Evolutionary conservation across 2,888 invertebrate genomes (phyloP), one percentile per base, ranked within the genome.

Genomic region (Iphiclides podalirius): DNA sequence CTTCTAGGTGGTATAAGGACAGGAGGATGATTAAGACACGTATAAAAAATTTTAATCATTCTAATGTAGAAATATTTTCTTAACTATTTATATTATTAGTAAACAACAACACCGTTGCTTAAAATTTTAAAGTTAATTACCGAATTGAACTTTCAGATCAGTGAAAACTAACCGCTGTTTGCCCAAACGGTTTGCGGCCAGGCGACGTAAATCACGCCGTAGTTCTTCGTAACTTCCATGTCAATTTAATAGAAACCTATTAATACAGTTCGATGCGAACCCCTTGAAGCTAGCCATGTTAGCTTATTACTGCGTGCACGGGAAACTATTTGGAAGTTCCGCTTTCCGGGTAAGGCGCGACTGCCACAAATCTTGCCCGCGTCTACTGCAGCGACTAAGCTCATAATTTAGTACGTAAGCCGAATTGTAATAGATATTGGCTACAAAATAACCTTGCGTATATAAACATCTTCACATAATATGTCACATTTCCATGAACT

Each of bases 311-410:
- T 44, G 50, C 38, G 44, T 52, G 52, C 53, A 58, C 53, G 55
- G 53, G 53, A 50, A 61, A 64, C 61, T 62, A 64, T 63, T 63
- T 56, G 50, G 53, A 60, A 64, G 56, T 63, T 58, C 45, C 53
- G 50, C 61, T 56, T 53, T 55, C 52, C 55, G 51, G n/a, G n/a
- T 47, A 61, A 61, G 57, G 60, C 66, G 60, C 55, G 54, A 64
- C 59, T 57, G 60, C 67, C 68, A 72, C 75, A 78, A 79, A 79
- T 79, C 71, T 61, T 60, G 59, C 62, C 63, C 66, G 63, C 70
- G 77, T 73, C 73, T 66, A 61, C 58, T 62, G 60, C 69, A 72
- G 63, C 55, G 63, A 64, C 55, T 61, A 59, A 60, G 56, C 56
- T 63, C 59, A 17, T 52, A 52, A 47, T 37, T 52, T 47, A 43